Evolutionary conservation across 2,888 invertebrate species (phyloP), one percentile per base, ranked within the genome.

Genomic region (Galerucella nymphaeae): DNA sequence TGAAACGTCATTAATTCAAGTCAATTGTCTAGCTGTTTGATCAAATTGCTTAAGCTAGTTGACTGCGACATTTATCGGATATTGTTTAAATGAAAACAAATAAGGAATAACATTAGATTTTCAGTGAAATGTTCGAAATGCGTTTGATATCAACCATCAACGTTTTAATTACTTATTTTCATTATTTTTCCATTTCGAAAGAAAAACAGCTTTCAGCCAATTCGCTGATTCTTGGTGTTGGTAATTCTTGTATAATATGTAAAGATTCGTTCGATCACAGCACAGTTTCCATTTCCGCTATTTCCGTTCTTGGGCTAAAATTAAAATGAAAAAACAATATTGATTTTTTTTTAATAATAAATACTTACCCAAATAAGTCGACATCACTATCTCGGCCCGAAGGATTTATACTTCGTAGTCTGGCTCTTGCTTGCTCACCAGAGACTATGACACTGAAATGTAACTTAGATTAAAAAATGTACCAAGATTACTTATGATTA

Each of bases 271-370:
- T 75, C 71, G 70, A 89, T 94, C 94, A 95, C 92, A 95, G 94
- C 90, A 95, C 95, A 86, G 95, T 96, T 90, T 96, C 95, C 93
- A 95, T 95, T 90, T 96, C 95, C 83, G 95, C 95, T 81, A 93
- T 92, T 87, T 93, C 93, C 77, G 92, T 93, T 88, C 80, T 80
- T 59, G 80, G 81, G 64, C 84, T 84, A 78, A 48, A 80, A 92
- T 89, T 42, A 8, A 74, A 72, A 62, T 62, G 70, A 72, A 38
- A 8, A 9, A 9, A 38, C 9, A 38, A 38, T 38, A 38, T 38
- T 14, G 10, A 18, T 10, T 62, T 14, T 30, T 10, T 20, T 61
- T 30, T 38, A 5, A 4, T 4, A 2, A 63, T 16, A 30, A 55
- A 65, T 72, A 78, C 82, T 78, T 79, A 84, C 84, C 82, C 82